Conservation (phyloP, 2,113 vertebrate genomes). For the human (Homo sapiens) region DNA sequence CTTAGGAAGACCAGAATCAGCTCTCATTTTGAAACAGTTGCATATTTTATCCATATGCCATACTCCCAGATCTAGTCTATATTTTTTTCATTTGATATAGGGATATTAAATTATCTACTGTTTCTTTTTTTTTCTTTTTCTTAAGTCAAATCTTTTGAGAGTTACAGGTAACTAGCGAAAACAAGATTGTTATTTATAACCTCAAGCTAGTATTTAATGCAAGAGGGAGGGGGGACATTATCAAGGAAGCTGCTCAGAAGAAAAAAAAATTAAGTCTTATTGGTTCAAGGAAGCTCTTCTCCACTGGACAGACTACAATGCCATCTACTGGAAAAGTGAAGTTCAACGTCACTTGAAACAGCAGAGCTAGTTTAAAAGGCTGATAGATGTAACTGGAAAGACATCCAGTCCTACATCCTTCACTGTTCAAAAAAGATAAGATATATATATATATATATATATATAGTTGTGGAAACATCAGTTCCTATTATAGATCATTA, state of each 20-base stretch:
- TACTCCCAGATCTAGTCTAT: slow-evolving; percentile 51
- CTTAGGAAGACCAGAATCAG: slow-evolving; percentile 42
- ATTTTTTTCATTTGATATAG: slow-evolving; percentile 65
- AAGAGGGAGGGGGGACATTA: slow-evolving; percentile 68
- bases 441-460: background rate
- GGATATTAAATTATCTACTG: slow-evolving; percentile 73
- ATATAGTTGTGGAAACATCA: slow-evolving; percentile 5
- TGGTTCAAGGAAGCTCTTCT: slow-evolving; percentile 24
- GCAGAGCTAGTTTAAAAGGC: slow-evolving; percentile 45
- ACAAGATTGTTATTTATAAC: slow-evolving; percentile 84
- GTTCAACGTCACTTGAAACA: slow-evolving; percentile 13
- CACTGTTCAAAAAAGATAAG: background rate
- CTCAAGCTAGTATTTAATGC: slow-evolving; percentile 82
- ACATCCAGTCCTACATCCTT: background rate
- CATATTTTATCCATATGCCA: slow-evolving; percentile 64
- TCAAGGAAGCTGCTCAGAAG: slow-evolving; percentile 63
- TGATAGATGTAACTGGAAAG: slow-evolving; percentile 45
- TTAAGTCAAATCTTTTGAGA: slow-evolving; percentile 78
- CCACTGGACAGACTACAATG: slow-evolving; percentile 79
- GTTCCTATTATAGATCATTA: slow-evolving; percentile 30
- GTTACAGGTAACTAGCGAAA: slow-evolving; percentile 76
- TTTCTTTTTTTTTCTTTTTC: slow-evolving; percentile 50
- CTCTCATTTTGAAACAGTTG: slow-evolving; percentile 43
- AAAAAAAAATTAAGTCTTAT: slow-evolving; percentile 34
- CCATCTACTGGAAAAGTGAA: slow-evolving; percentile 82